Evolutionary conservation across 2,113 vertebrate species (phyloP), one percentile per base, ranked within the genome.

Genomic region (Oncorhynchus keta): DNA sequence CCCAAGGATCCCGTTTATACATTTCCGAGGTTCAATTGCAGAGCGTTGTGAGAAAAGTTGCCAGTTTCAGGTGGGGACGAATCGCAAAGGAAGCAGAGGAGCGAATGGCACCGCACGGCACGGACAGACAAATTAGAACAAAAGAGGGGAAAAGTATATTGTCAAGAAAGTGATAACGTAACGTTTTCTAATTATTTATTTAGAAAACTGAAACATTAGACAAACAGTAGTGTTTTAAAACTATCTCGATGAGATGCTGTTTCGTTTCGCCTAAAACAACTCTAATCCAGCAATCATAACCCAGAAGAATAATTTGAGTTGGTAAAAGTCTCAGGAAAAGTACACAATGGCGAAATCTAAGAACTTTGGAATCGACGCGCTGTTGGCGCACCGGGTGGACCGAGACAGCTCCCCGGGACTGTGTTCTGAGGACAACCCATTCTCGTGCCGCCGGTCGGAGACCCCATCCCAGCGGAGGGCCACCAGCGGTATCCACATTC

Each of bases 321-420:
- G 66, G 2, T 68, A 2, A 18, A 35, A 28, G 32, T 22, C 45
- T 49, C 9, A 48, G 35, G 35, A 73, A 70, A 57, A 55, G 73
- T 12, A 22, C 24, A 39, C 76, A 35, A 85, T 94, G 91, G 94
- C 95, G 65, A 95, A 94, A 78, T 94, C 95, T 18, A 91, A 92
- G 79, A 95, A 93, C 90, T 95, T 95, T 87, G 83, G 93, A 30
- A 95, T 95, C 69, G 95, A 95, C 51, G 94, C 95, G 49, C 89
- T 95, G 0, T 78, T 95, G 83, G 93, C 93, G 22, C 93, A 92
- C 59, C 84, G 81, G 45, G 35, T 79, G 11, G 82, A 80, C 65
- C 75, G 82, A 5, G 86, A 82, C 0, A 67, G 68, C 30, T 85
- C 88, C 20, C 85, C 88, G 57, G 84, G 79, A n/a, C 61, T 83